These are phyloP conservation scores for Anoplophora glabripennis DNA, from an alignment of 1,140 invertebrate species.

Conservation along the genomic window DNA sequence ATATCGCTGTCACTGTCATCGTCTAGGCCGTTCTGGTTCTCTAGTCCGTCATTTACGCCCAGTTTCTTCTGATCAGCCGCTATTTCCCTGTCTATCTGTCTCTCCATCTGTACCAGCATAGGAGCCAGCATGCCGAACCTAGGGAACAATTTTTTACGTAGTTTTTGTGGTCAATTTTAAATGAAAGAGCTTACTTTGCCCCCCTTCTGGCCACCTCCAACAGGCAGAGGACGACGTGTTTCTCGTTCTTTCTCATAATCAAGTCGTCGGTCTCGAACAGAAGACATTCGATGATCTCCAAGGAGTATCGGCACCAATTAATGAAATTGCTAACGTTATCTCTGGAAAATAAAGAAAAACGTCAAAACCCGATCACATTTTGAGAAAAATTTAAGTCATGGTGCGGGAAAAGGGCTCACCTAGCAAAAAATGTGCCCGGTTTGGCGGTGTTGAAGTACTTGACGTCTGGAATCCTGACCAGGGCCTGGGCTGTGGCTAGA, in stretches of 20 bases:
- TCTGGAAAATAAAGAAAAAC: conserved; percentile 46
- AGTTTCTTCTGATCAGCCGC: conserved; percentile 61
- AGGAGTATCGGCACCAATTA: conserved; percentile 75
- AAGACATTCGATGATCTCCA: conserved; percentile 85
- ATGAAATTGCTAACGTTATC: conserved; percentile 98
- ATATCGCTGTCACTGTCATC: conserved; percentile 62
- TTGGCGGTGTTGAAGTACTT: conserved; percentile 75
- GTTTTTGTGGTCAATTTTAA: not conserved
- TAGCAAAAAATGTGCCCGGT: conserved; percentile 88
- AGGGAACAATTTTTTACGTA: conserved; percentile 10
- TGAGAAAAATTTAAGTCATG: no score
- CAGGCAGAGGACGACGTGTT: conserved; percentile 90
- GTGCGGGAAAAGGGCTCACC: conserved; percentile 39
- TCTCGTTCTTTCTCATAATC: conserved; percentile 93
- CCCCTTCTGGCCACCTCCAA: conserved; percentile 88
- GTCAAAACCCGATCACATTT: not conserved
- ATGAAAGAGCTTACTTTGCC: conserved; percentile 59
- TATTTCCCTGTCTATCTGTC: conserved; percentile 93
- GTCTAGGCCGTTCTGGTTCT: conserved; percentile 45
- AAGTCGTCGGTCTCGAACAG: conserved; percentile 96
- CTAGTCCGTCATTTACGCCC: conserved; percentile 32
- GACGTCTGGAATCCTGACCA: conserved; percentile 62
- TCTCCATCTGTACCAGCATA: conserved; percentile 91
- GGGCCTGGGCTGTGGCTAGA: conserved; percentile 62
- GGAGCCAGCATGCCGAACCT: conserved; percentile 88